phyloP scores from a whole-genome alignment of 37 sponge, comb jelly and placozoan species.

The Ianthella basta region DNA sequence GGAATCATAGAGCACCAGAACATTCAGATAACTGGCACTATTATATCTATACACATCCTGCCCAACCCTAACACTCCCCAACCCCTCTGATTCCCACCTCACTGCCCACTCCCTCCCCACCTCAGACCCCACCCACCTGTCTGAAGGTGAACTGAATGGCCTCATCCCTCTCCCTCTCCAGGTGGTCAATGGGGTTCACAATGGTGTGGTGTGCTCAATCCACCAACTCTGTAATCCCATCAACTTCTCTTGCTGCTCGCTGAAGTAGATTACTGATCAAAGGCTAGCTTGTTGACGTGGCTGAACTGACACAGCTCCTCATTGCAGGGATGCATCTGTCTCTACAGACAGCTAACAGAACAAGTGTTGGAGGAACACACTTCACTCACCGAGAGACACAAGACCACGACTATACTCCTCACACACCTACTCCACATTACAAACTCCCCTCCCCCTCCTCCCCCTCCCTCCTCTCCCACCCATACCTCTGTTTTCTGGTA shows the following conservation, averaged over 20 bases:
- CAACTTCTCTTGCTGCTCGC: conserved; percentile 91
- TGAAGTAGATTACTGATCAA: conserved; percentile 96
- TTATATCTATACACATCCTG: conserved; percentile 65
- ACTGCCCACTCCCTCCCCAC: no score
- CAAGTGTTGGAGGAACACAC: no score
- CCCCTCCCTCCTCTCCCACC: conserved; percentile 71
- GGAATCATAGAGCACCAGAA: neutral
- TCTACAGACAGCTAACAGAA: conserved; percentile 89
- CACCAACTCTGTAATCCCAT: conserved; percentile 70
- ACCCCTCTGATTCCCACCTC: no score
- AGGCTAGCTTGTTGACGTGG: conserved; percentile 96
- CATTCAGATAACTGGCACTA: neutral
- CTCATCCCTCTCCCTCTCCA: conserved; percentile 91
- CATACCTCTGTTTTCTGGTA: conserved; percentile 77
- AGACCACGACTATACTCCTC: no score
- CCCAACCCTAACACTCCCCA: no score
- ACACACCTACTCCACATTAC: conserved; percentile 84
- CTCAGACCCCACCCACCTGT: no score
- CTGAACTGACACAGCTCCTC: conserved; percentile 93
- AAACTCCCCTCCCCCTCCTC: conserved; percentile 85
- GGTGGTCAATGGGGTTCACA: conserved; percentile 84
- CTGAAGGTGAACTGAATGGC: conserved; percentile 97
- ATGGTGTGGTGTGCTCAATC: conserved; percentile 81
- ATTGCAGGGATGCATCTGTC: conserved; percentile 86
- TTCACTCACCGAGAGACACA: no score